These are phyloP conservation scores for Pseudoatta argentina DNA, from an alignment of 1,140 invertebrate genomes.

Conservation along the genomic window DNA sequence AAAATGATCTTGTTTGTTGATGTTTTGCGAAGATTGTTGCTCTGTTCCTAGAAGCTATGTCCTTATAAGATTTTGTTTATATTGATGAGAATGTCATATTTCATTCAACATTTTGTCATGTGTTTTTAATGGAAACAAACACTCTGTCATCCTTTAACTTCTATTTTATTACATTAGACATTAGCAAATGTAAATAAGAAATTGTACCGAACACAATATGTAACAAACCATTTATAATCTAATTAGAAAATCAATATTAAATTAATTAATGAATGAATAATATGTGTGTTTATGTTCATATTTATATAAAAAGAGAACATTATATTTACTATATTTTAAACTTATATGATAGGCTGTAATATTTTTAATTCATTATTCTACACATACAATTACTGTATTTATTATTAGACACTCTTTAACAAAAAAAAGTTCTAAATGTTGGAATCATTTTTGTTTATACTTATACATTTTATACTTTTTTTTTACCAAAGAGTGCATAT, in stretches of 20 bases:
- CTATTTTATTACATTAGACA: slow-evolving; percentile 15
- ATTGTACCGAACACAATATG: slow-evolving; percentile 38
- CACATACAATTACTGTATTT: slow-evolving; percentile 14
- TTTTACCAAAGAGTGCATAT: neutral
- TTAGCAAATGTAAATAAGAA: slow-evolving; percentile 37
- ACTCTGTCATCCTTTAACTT: neutral
- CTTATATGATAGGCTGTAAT: neutral
- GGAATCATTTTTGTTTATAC: too few relatives aligned
- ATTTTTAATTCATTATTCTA: slow-evolving; percentile 23
- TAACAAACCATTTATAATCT: slow-evolving; percentile 7
- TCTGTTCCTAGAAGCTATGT: neutral
- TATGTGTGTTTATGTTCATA: slow-evolving; percentile 17
- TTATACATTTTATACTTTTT: too few relatives aligned
- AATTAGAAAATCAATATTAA: slow-evolving; percentile 6
- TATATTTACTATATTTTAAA: slow-evolving; percentile 41
- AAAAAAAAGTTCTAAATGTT: too few relatives aligned
- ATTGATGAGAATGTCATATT: neutral
- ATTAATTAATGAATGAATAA: slow-evolving; percentile 23
- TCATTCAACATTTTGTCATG: slow-evolving; percentile 15
- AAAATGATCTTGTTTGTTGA: slow-evolving; percentile 25
- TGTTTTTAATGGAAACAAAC: neutral
- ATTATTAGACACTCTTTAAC: neutral
- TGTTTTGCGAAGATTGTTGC: slow-evolving; percentile 21
- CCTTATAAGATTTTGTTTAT: neutral
- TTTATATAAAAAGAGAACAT: slow-evolving; percentile 14